Conservation (phyloP, 2,797 vertebrate genomes). For the Acipenser transmontanus region DNA sequence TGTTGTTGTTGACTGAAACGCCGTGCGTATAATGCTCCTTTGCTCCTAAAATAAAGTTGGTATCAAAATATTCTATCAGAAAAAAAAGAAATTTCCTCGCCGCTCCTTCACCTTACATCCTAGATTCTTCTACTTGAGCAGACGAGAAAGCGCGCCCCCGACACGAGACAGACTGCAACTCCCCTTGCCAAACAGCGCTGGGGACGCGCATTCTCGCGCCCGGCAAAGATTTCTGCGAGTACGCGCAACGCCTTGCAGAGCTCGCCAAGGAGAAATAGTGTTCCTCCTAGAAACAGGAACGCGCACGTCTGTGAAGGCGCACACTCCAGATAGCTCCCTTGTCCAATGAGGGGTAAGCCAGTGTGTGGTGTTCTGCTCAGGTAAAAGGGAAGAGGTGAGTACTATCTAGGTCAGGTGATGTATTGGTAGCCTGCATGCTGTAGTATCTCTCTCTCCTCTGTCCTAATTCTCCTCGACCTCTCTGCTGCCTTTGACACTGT, state of each 20-base stretch:
- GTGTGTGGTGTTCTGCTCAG: no score
- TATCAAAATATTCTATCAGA: neutral
- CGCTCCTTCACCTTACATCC: constrained; percentile 18
- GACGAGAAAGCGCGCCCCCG: constrained; percentile 27
- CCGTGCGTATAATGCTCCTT: no score
- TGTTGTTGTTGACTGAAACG: no score
- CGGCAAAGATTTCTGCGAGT: constrained; percentile 32
- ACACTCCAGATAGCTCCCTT: constrained; percentile 18
- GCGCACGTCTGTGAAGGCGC: constrained; percentile 31
- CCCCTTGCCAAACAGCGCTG: neutral
- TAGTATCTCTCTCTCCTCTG: no score
- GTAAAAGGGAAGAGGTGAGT: no score
- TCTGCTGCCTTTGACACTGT: no score
- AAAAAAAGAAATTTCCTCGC: constrained; percentile 8
- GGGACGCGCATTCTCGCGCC: constrained; percentile 43
- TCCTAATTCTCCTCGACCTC: no score
- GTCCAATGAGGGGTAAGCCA: constrained; percentile 35
- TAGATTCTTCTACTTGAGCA: constrained; percentile 10
- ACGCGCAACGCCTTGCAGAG: constrained; percentile 18
- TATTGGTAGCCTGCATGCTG: no score
- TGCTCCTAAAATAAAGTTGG: neutral
- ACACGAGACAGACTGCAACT: constrained; percentile 2
- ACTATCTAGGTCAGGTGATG: no score
- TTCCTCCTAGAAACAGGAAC: constrained; percentile 53
- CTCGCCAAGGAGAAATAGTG: constrained; percentile 15